phyloP scores from a whole-genome alignment of 2,113 vertebrate genomes.

The Callionymus lyra region DNA sequence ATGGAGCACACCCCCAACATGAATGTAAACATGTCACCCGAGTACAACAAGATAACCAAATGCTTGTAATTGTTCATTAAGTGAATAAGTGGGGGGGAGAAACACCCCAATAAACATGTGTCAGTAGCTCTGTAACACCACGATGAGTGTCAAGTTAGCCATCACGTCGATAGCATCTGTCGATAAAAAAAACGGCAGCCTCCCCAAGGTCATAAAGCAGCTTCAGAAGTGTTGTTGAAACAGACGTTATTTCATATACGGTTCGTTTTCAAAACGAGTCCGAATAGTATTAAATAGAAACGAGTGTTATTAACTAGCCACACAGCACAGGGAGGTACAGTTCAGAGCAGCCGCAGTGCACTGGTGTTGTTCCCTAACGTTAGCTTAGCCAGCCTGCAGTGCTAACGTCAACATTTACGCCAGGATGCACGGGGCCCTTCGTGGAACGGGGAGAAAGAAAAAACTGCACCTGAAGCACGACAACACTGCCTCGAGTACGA shows the following conservation, averaged over 20 bases:
- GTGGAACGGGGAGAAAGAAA: too few relatives aligned
- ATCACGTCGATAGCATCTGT: conserved; percentile 42
- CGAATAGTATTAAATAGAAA: too few relatives aligned
- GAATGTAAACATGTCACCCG: background rate
- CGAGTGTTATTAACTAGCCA: background rate
- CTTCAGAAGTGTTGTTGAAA: background rate
- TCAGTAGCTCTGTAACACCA: conserved; percentile 8
- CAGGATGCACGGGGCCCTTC: conserved; percentile 5
- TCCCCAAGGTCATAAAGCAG: conserved; percentile 53
- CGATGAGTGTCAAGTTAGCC: conserved; percentile 11
- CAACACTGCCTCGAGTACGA: accelerated
- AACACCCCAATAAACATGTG: conserved; percentile 23
- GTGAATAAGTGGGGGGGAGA: conserved; percentile 31
- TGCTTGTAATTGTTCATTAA: too few relatives aligned
- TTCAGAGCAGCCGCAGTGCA: conserved; percentile 39
- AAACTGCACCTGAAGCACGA: background rate
- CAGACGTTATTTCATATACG: accelerated
- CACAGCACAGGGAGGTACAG: conserved; percentile 22
- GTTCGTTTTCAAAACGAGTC: too few relatives aligned
- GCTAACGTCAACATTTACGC: conserved; percentile 25
- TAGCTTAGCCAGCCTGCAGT: conserved; percentile 46
- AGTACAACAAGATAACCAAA: too few relatives aligned
- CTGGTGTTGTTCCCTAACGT: conserved; percentile 10
- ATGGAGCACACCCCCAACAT: too few relatives aligned
- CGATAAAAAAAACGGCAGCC: conserved; percentile 50